These are phyloP conservation scores for Eupithecia inturbata DNA, from an alignment of 2,888 invertebrate species.

Conservation along the genomic window DNA sequence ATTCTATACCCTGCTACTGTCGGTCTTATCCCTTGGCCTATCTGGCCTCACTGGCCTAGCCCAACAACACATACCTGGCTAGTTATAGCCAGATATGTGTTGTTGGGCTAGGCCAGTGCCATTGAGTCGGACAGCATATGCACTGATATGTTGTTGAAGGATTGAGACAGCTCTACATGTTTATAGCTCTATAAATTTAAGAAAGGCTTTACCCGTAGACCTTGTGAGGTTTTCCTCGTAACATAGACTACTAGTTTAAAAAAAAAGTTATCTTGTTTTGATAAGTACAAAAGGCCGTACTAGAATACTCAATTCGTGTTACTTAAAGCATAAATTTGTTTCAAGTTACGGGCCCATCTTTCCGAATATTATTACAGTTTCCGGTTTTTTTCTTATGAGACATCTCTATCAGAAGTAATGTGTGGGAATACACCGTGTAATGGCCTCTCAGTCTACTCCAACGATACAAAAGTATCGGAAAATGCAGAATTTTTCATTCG, in stretches of 20 bases:
- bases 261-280: too few species aligned
- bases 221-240: neutral
- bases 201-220: neutral
- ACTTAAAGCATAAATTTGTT: too few species aligned
- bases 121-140: neutral
- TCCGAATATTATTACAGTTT: neutral
- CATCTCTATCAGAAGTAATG: constrained; percentile 41
- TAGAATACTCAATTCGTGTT: too few species aligned
- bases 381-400: neutral
- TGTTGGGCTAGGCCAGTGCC: too few species aligned
- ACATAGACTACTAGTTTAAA: too few species aligned
- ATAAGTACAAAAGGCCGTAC: too few species aligned
- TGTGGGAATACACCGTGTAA: constrained; percentile 72
- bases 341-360: too few species aligned
- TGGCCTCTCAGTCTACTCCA: constrained; percentile 70
- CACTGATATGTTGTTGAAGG: neutral
- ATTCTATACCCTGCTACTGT: too few species aligned
- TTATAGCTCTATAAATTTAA: neutral
- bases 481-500: constrained; percentile 82
- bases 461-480: constrained; percentile 74
- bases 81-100: too few species aligned
- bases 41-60: too few species aligned
- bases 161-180: neutral
- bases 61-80: too few species aligned
- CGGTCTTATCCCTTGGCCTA: too few species aligned